A percentile compares a stretch with the other conserved stretches of the same genome.
Conservation (phyloP, 1,140 invertebrate genomes). For the Chelonus insularis region DNA sequence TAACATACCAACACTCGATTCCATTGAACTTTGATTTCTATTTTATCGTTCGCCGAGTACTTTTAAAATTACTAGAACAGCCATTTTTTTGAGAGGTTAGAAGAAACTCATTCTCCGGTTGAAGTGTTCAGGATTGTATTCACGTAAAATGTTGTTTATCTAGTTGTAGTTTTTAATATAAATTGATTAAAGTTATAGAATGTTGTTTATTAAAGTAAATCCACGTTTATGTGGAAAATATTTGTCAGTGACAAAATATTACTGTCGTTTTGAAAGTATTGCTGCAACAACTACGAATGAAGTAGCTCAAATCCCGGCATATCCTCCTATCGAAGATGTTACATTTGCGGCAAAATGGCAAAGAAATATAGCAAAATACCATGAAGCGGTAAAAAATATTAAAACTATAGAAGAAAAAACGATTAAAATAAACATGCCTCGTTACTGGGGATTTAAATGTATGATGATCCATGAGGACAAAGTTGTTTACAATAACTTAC, state of each 20-base stretch:
- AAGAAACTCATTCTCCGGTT: too few species aligned
- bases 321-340: conserved; percentile 67
- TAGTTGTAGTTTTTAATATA: too few species aligned
- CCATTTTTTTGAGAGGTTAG: too few species aligned
- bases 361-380: conserved; percentile 54
- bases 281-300: conserved; percentile 38
- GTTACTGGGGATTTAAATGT: conserved; percentile 76
- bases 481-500: conserved; percentile 70
- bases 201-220: conserved; percentile 28
- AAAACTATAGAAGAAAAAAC: conserved; percentile 81
- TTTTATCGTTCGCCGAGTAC: too few species aligned
- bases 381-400: conserved; percentile 66
- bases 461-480: conserved; percentile 64
- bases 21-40: too few species aligned
- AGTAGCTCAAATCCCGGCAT: conserved; percentile 58
- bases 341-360: conserved; percentile 50
- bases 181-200: too few species aligned
- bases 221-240: conserved; percentile 1
- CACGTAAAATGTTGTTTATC: too few species aligned
- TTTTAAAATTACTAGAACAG: too few species aligned
- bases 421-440: conserved; percentile 77
- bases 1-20: too few species aligned
- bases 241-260: background rate
- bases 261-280: conserved; percentile 4
- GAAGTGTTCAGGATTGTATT: too few species aligned